These are phyloP conservation scores for Dallia pectoralis DNA, from an alignment of 2,797 vertebrate genomes.

Conservation along the genomic window DNA sequence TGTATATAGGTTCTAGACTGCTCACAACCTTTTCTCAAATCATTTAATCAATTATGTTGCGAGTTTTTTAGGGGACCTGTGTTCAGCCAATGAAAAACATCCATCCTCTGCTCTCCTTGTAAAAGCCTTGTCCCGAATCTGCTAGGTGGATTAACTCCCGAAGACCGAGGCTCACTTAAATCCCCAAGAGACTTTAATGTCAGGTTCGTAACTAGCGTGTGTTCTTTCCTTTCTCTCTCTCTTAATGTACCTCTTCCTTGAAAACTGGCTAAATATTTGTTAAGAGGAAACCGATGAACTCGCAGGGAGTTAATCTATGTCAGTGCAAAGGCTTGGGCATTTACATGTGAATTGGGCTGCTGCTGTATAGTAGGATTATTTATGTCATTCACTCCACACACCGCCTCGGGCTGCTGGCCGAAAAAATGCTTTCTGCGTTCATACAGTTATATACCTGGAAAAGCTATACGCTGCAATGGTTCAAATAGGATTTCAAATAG, in stretches of 20 bases:
- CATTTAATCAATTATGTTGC: slow-evolving; percentile 47
- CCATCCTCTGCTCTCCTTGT: slow-evolving; percentile 35
- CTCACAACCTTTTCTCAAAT: slow-evolving; percentile 49
- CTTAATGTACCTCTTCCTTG: slow-evolving; percentile 68
- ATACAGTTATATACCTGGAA: neutral
- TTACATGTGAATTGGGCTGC: slow-evolving; percentile 94
- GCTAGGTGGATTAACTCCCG: slow-evolving; percentile 65
- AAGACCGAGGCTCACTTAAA: slow-evolving; percentile 84
- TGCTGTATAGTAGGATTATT: slow-evolving; percentile 78
- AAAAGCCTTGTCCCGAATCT: slow-evolving; percentile 66
- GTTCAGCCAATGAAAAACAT: slow-evolving; percentile 52
- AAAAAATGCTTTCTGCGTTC: slow-evolving; percentile 84
- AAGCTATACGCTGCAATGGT: neutral
- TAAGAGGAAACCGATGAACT: slow-evolving; percentile 97
- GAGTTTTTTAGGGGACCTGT: slow-evolving; percentile 46
- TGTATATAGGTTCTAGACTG: slow-evolving; percentile 30
- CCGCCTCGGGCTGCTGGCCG: slow-evolving; percentile 78
- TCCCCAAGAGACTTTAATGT: slow-evolving; percentile 88
- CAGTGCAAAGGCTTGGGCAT: slow-evolving; percentile 85
- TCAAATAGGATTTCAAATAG: too few species aligned
- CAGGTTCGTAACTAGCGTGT: slow-evolving; percentile 79
- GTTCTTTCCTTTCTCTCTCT: slow-evolving; percentile 65
- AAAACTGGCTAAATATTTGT: slow-evolving; percentile 89
- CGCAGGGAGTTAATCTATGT: slow-evolving; percentile 98
- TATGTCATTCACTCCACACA: slow-evolving; percentile 85